Evolutionary conservation across 92 coral and sea anemone genomes (phyloP), one percentile per base, ranked within the genome.

Genomic region (Bergia puertoricense): DNA sequence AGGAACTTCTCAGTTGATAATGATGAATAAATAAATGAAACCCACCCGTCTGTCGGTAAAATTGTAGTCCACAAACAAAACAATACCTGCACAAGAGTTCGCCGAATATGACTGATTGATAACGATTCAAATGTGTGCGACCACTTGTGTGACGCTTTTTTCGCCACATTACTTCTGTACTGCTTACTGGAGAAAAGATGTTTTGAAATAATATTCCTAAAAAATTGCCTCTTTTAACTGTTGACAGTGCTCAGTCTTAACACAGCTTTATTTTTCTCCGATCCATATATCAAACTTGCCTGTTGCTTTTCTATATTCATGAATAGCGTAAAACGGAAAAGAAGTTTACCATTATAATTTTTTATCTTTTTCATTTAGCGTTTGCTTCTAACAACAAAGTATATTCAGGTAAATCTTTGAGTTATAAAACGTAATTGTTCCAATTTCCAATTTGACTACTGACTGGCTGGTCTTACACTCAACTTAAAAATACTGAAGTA

Each of bases 11-110:
- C 41, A 36, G 18, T 10, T 39, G 48, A 80, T 57, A 16, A 57
- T 80, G 57, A 14, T 80, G 85, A 57, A 57, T 80, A 16, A 56
- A 80, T 39, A 80, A 38, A 15, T 15, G 85, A 36, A 38, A 80
- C 37, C 48, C 48, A 20, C 45, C 7, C 20, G 85, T 57, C 62
- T 22, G 45, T 56, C 36, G 50, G 85, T 57, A 43, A 80, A 80
- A 56, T 59, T 80, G 3, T 62, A 56, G 48, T 80, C 23, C 30
- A 16, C 65, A 57, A 80, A 80, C 72, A 57, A 79, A 22, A 30
- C 65, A 79, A 48, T 39, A 79, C 85, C 71, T 43, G 46, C 68
- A 22, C 50, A 16, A 56, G 85, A 10, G 59, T 40, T 15, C 18
- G 73, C 9, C 20, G 20, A 79, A 57, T 38, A 36, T 57, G 42